These are phyloP conservation scores for Mellilla xanthometata DNA, from an alignment of 2,888 invertebrate genomes.

Conservation along the genomic window DNA sequence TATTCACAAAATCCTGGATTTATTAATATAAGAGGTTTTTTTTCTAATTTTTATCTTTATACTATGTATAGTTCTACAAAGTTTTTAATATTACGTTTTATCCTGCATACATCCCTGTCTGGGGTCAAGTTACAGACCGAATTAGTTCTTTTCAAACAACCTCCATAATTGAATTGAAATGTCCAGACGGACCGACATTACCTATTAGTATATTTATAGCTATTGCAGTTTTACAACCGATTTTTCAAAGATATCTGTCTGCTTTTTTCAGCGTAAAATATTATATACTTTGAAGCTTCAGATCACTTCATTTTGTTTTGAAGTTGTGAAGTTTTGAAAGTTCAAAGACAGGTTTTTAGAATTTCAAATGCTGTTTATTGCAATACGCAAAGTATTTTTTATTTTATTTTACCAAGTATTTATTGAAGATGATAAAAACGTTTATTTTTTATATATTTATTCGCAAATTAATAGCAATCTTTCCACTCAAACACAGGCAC, in stretches of 20 bases:
- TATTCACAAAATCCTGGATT: too few species aligned
- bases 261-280: slow-evolving; percentile 21
- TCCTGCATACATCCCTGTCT: slow-evolving; percentile 19
- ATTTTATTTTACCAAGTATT: too few species aligned
- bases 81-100: not conserved
- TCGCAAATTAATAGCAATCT: too few species aligned
- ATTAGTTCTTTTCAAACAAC: slow-evolving; percentile 75
- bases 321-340: not conserved
- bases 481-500: too few species aligned
- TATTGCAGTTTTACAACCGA: slow-evolving; percentile 32
- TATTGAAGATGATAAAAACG: too few species aligned
- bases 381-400: too few species aligned
- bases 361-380: too few species aligned
- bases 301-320: slow-evolving; percentile 16
- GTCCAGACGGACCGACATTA: slow-evolving; percentile 48
- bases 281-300: slow-evolving; percentile 11
- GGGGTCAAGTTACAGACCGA: slow-evolving; percentile 63
- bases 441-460: too few species aligned
- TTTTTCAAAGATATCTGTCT: slow-evolving; percentile 28
- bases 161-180: slow-evolving; percentile 70
- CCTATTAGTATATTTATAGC: slow-evolving; percentile 33
- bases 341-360: not conserved
- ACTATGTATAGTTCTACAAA: too few species aligned
- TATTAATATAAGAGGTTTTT: too few species aligned
- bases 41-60: too few species aligned